Evolutionary conservation across 2,888 invertebrate genomes (phyloP), one percentile per base, ranked within the genome.

Genomic region (Syrista parreyssii): DNA sequence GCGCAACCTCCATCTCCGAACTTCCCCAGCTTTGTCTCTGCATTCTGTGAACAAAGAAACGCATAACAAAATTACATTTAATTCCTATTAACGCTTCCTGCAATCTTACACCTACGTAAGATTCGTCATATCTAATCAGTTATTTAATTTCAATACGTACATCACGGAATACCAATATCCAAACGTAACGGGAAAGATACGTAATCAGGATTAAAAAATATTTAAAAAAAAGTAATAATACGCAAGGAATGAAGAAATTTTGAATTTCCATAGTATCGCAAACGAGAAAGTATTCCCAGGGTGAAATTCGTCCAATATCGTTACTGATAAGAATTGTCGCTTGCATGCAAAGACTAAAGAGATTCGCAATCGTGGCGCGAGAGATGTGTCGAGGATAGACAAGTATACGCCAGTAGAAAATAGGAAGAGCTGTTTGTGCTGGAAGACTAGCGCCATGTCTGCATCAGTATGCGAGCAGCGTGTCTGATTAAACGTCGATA

Each of bases 1-100:
- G 90, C 89, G 89, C 90, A 87, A 89, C 88, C 90, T 89, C 89
- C 90, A 88, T 87, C 89, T 86, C 88, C 89, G 86, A 87, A 85
- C 89, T 85, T 84, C 87, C 86, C 86, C 87, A 86, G 83, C 87
- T 87, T 86, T 84, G 89, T 85, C 85, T 89, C 88, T 89, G 87
- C 89, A 90, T 90, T 86, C 90, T 90, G 88, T 35, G 87, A 88
- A 73, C 78, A 76, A 84, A 55, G 23, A 55, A 15, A 6, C 23
- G 82, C 80, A 76, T 2, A 71, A 36, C 12, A 68, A 68, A 32
- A 35, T 34, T 11, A 23, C 23, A 55, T 55, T 55, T 55, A 23
- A 23, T 55, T 23, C 15, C 15, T 1, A 40, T 40, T 15, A 15
- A 40, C 3, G 40, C 40, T 55, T 2, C 23, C 55, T 23, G 55